A percentile compares a stretch with the other conserved stretches of the same genome.
Conservation (phyloP, 2,888 invertebrate genomes). For the Eupithecia exiguata region DNA sequence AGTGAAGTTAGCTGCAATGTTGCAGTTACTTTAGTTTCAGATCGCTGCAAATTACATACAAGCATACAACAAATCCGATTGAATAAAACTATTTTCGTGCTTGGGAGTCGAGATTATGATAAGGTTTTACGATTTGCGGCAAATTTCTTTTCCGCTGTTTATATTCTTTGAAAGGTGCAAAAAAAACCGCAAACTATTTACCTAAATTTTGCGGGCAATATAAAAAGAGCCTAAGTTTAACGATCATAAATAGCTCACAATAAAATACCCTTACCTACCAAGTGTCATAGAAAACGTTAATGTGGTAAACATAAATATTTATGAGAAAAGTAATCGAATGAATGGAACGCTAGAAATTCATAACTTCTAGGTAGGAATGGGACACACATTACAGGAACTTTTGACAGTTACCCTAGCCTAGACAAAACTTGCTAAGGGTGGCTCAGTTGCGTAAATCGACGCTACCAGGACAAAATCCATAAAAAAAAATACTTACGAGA, state of each 20-base stretch:
- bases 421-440: no score
- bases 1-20: not conserved
- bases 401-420: no score
- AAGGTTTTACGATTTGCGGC: no score
- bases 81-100: not conserved
- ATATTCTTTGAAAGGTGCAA: no score
- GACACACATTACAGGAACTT: not conserved
- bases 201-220: no score
- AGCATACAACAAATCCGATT: not conserved
- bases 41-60: not conserved
- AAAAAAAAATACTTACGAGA: no score
- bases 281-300: not conserved
- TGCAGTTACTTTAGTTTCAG: not conserved
- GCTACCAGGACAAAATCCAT: no score
- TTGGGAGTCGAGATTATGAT: not conserved
- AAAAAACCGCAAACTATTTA: no score
- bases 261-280: not conserved
- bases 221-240: no score
- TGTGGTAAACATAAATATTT: not conserved
- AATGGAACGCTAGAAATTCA: not conserved
- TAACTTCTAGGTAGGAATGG: no score
- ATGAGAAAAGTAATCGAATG: not conserved
- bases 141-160: no score
- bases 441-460: no score
- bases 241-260: not conserved